Evolutionary conservation across 2,113 vertebrate species (phyloP), one percentile per base, ranked within the genome.

Genomic region (Gambusia affinis): DNA sequence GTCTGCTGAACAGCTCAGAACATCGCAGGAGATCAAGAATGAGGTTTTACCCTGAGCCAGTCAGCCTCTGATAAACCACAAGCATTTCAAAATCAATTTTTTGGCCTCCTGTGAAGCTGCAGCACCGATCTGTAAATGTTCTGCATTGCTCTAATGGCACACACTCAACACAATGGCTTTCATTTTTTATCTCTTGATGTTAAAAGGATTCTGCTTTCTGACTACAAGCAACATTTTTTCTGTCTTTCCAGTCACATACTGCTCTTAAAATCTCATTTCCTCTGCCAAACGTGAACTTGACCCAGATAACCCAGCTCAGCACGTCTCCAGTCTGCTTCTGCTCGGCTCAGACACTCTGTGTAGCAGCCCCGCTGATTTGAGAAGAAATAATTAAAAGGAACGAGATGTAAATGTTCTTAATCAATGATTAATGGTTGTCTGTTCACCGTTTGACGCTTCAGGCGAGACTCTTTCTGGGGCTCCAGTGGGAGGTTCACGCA

Each of bases 361-460:
- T 79, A 82, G 72, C 76, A 84, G 77, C 81, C 80, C 80, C 77
- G 78, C 66, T 70, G 87, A 85, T 84, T 83, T 60, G 71, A 47
- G 73, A 87, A 82, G 69, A 84, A 79, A 83, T 78, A 75, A 91
- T 91, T 80, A 88, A 83, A 85, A 76, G 64, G 69, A 82, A 87
- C 78, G 60, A 77, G 85, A 84, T 85, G 80, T 88, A 78, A 89
- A 89, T 90, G 79, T 68, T 79, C 63, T 64, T 90, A 82, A 91
- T 92, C 68, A 93, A 79, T 88, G 84, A 89, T 92, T 85, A 90
- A 89, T 87, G 77, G 69, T 39, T 82, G 85, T 73, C 76, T 81
- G 80, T 81, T 91, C 60, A 15, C 68, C 64, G 76, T 69, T 69
- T 75, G 78, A 67, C 2, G 73, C 89, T 82, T 33, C 71, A 69